Base-by-base conservation (phyloP, 2,113 vertebrate genomes). In the Cricetomys ansorgei region DNA sequence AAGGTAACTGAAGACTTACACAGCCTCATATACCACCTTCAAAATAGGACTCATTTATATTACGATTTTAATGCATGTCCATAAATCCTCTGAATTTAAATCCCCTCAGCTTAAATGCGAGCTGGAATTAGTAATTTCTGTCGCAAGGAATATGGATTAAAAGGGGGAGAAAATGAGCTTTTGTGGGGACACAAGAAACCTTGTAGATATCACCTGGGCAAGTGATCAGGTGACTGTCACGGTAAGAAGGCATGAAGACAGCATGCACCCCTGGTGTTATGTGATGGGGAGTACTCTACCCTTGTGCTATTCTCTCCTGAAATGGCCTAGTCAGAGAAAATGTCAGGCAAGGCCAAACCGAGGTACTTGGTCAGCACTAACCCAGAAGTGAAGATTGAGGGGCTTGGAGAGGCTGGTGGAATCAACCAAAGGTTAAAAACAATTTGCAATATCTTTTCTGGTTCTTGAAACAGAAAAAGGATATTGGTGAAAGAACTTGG, bases 1-100 rank as follows among this genome's bases (percentile, higher is more conserved):
- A n/a, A 83, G 21, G 19, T 94, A 92, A 89, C 21, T 25, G 40
- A 89, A 80, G 31, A 55, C 80, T 45, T 92, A 31, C 27, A 75
- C 43, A 80, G 21, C 4, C 25, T 94, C 34, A 43, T 64, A 3
- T 64, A 86, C 17, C 2, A 72, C 62, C 45, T 88, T 45, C 34
- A 73, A 91, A 91, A 79, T 67, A 59, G n/a, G 31, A 86, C 19
- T 73, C 15, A 43, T 62, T 64, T 69, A 27, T 69, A 21, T 21
- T 21, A 34, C 55, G 43, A 6, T 85, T 85, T 70, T 65, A 76
- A 93, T 23, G 59, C 37, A 45, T 19, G 16, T n/a, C 11, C 25
- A 53, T 3, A 77, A 69, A 45, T 23, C 70, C 50, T 86, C 43
- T n/a, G 85, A 55, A 29, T 55, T 84, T 95, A 84, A 59, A 34